Evolutionary conservation across 2,888 invertebrate genomes (phyloP).

Genomic region (Cephus pygmeus): DNA sequence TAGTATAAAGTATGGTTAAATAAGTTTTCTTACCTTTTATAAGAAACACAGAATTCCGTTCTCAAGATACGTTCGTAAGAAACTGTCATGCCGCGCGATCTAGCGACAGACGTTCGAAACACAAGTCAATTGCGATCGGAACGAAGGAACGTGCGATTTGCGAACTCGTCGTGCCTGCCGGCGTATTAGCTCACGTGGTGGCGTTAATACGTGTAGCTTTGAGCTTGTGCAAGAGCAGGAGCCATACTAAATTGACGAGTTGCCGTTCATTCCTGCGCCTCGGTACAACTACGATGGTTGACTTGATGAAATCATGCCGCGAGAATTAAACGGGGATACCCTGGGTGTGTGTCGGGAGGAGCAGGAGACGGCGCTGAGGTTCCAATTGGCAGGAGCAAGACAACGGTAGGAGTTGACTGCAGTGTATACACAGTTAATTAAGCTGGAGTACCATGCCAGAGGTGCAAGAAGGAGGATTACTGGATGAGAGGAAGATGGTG

Average conservation of each 20-base stretch:
- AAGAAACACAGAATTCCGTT: not conserved
- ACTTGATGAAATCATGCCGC: slow-evolving; percentile 63
- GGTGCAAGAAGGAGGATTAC: slow-evolving; percentile 26
- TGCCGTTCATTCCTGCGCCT: slow-evolving; percentile 36
- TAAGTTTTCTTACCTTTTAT: not conserved
- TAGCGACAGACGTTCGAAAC: not conserved
- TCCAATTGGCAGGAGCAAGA: slow-evolving; percentile 62
- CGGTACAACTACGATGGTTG: slow-evolving; percentile 44
- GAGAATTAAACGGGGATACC: slow-evolving; percentile 52
- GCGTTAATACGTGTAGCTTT: slow-evolving; percentile 24
- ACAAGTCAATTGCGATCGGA: not conserved
- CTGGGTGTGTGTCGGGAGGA: slow-evolving; percentile 38
- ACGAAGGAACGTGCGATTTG: not conserved
- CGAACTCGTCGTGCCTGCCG: not conserved
- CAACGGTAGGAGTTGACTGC: slow-evolving; percentile 61
- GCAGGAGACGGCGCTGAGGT: slow-evolving; percentile 42
- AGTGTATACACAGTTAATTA: slow-evolving; percentile 66
- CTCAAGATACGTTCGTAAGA: not conserved
- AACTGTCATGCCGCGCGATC: not conserved
- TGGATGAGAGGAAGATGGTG: slow-evolving; percentile 20
- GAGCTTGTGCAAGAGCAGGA: not conserved
- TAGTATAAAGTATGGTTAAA: not conserved
- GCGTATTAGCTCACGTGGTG: slow-evolving; percentile 28
- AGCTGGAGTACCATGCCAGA: slow-evolving; percentile 53
- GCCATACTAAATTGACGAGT: slow-evolving; percentile 11